Base-by-base conservation (phyloP, 2,888 invertebrate species). In the Scotopteryx bipunctaria region DNA sequence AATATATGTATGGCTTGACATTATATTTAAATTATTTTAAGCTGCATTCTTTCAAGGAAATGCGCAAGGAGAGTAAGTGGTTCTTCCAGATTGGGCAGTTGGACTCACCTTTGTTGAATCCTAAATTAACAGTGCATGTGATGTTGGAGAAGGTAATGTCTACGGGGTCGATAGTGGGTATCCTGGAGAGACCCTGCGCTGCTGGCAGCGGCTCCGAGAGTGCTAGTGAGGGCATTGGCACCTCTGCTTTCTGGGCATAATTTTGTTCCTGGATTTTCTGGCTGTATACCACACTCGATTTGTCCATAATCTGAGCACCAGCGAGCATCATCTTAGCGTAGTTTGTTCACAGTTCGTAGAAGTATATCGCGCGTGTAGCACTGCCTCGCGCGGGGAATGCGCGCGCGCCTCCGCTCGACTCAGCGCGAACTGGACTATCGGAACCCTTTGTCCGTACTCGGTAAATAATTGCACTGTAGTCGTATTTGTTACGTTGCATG, bases 141-240 rank as follows among this genome's bases (percentile, higher is more conserved):
- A 96, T 91, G 70, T 95, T 93, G 52, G 94, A 93, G 78, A 96
- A 96, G 61, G 92, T 91, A 57, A 96, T 93, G 71, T 96, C 95
- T 23, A 95, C 91, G 1, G 92, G 91, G 8, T 93, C 91, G 41
- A 70, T 65, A 3, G 64, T 73, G 1, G 87, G 84, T 2, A 72
- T 58, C 61, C 78, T 76, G 23, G 76, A 60, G 1, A 83, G 61
- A 0, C 76, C 78, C 51, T 73, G 69, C 0, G 56, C 17, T 48
- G 44, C 41, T 5, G 48, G 17, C 8, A 36, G 21, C 6, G 31
- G 31, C 6, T 44, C 55, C 5, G 48, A 57, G 48, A 60, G 55
- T 1, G 48, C 45, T 15, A 59, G 62, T 21, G 54, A 44, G 2
- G 70, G 61, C 11, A 61, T 59, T 6, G 41, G 23, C 9, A 40